Conservation (phyloP, 2,113 vertebrate genomes). For the Mesitornis unicolor region DNA sequence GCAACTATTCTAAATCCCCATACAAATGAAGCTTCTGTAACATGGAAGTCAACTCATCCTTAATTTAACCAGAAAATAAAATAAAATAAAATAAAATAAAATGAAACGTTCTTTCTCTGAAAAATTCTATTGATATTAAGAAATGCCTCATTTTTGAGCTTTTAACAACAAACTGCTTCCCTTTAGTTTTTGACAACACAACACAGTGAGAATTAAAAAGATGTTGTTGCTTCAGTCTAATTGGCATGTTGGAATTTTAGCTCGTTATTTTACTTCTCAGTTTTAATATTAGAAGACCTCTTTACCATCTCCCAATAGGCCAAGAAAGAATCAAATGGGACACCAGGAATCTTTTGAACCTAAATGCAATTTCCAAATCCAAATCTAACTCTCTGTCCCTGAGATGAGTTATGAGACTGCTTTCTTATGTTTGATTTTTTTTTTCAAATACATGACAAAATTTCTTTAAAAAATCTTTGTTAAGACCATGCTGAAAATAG, state of each 20-base stretch:
- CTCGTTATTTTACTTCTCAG: neutral
- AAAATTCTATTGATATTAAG: neutral
- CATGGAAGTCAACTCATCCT: neutral
- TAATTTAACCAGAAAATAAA: neutral
- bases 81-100: neutral
- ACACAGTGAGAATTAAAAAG: neutral
- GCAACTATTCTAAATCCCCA: neutral
- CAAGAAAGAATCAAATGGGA: neutral
- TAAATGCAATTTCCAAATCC: neutral
- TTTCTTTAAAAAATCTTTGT: neutral
- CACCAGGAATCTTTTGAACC: neutral
- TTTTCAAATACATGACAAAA: neutral
- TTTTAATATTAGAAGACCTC: neutral
- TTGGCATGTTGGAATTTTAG: neutral
- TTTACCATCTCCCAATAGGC: neutral
- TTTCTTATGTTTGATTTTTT: neutral
- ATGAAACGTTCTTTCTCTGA: neutral
- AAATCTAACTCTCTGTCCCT: neutral
- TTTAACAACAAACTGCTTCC: neutral
- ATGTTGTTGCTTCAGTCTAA: neutral
- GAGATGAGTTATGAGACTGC: neutral
- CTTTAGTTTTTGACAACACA: neutral
- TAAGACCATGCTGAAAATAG: neutral
- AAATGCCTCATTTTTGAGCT: neutral
- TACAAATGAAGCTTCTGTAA: neutral